Evolutionary conservation across 2,888 invertebrate genomes (phyloP), one percentile per base, ranked within the genome.

Genomic region (Lydus trimaculatus): DNA sequence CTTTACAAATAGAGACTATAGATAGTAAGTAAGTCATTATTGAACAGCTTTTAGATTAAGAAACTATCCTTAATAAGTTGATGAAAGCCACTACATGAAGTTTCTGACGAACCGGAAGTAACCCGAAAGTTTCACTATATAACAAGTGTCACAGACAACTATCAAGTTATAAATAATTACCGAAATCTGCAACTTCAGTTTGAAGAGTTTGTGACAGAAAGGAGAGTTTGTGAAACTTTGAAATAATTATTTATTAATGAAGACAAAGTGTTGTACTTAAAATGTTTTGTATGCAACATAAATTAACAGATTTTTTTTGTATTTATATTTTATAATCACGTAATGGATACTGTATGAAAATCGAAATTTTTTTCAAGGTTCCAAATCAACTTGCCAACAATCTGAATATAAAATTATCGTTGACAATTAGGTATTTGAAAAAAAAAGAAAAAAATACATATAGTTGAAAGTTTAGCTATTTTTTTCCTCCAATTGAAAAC

Each of bases 401-500:
- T 64, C 17, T 43, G 2, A 5, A 52, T 13, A 70, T 65, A 52
- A 70, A 70, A 70, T 65, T 63, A 59, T 28, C 28, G 20, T 66
- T 67, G 62, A 48, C 48, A 64, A 69, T 69, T 69, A 69, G 64
- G 63, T 69, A 58, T 28, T 28, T 28, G 61, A 58, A 64, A 25
- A 36, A 33, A 48, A 67, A 28, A 61, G 70, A 67, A 71, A 70
- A 71, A n/a, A n/a, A n/a, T n/a, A n/a, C n/a, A n/a, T n/a, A n/a
- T n/a, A n/a, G n/a, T n/a, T n/a, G n/a, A n/a, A n/a, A n/a, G 28
- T 67, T 67, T 71, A 56, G 67, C 65, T 61, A 71, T 71, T 71
- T 71, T 65, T 64, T 67, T 11, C 1, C 23, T 60, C 28, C 31
- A 65, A 62, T 65, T 66, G 61, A 23, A 65, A 67, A 63, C 60